Base-by-base conservation (phyloP, 2,113 vertebrate genomes). In the Lethenteron reissneri region DNA sequence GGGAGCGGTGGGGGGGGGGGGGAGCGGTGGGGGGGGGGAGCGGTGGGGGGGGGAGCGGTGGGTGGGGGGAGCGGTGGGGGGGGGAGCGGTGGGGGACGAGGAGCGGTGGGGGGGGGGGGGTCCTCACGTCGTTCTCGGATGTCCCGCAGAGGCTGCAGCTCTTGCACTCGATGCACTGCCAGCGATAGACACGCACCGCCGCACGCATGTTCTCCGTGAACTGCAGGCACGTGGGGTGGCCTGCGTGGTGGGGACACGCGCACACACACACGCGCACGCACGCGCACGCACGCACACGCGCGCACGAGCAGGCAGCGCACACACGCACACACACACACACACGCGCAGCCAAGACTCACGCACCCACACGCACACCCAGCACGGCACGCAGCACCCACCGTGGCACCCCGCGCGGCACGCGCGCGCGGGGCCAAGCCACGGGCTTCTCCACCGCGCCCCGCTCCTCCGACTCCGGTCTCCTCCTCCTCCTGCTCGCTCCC, bases 91-190 rank as follows among this genome's bases (percentile, higher is more conserved):
- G 2, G 21, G 21, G 56, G 12, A 58, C 8, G 25, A 58, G 10
- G 57, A 3, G 12, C 4, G 77, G 73, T 5, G 8, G 25, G 15
- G 56, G 74, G 15, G 56, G 74, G 69, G 71, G 70, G 2, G 75
- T 1, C 15, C 1, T 1, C 81, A 92, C 89, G 74, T 92, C 89
- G 3, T 92, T 92, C 77, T 80, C 94, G 1, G 94, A 97, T 70
- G 92, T 97, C 75, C 94, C 92, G 72, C 94, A 97, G 75, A 97
- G 82, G 81, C 88, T 94, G 83, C 94, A 97, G 74, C 92, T 95
- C 80, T 97, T 97, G 86, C 94, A 97, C 78, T 97, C 92, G 77
- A 97, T 97, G 81, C 92, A 97, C 79, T 97, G 92, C 92, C 92
- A 97, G 81, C 92, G 89, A 84, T 96, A 97, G 74, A 88, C 95